phyloP scores from a whole-genome alignment of 2,888 invertebrate genomes.

The Antitype chi region DNA sequence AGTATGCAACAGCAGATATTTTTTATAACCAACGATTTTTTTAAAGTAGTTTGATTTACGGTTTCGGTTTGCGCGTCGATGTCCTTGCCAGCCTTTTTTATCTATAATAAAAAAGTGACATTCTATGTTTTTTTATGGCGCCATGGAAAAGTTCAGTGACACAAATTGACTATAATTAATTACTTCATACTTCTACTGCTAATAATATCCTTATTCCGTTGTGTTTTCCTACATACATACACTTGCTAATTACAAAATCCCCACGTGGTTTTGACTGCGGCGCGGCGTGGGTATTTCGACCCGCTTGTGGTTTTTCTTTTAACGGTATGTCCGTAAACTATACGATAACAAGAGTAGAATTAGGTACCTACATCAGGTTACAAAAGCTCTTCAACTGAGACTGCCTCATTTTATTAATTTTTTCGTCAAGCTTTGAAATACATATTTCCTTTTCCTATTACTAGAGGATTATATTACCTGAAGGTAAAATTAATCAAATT shows the following conservation, averaged over 20 bases:
- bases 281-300: constrained; percentile 22
- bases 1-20: too few species aligned
- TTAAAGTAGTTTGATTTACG: too few species aligned
- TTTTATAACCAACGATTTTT: too few species aligned
- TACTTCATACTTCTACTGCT: constrained; percentile 16
- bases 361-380: neutral
- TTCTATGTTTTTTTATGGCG: constrained; percentile 20
- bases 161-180: constrained; percentile 55
- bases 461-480: constrained; percentile 11
- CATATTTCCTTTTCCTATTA: constrained; percentile 15
- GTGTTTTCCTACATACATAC: constrained; percentile 11
- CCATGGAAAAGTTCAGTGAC: constrained; percentile 32
- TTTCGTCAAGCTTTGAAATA: constrained; percentile 25
- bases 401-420: constrained; percentile 3
- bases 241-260: constrained; percentile 43
- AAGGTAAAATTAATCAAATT: constrained; percentile 15
- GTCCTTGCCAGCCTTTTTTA: too few species aligned
- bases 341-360: neutral
- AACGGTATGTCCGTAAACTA: neutral
- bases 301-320: constrained; percentile 7
- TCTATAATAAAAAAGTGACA: neutral
- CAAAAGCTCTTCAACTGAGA: constrained; percentile 17
- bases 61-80: too few species aligned
- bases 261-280: constrained; percentile 40
- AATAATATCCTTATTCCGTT: constrained; percentile 30